Evolutionary conservation across 2,797 vertebrate species (phyloP).

Genomic region (Microtus obscurus): DNA sequence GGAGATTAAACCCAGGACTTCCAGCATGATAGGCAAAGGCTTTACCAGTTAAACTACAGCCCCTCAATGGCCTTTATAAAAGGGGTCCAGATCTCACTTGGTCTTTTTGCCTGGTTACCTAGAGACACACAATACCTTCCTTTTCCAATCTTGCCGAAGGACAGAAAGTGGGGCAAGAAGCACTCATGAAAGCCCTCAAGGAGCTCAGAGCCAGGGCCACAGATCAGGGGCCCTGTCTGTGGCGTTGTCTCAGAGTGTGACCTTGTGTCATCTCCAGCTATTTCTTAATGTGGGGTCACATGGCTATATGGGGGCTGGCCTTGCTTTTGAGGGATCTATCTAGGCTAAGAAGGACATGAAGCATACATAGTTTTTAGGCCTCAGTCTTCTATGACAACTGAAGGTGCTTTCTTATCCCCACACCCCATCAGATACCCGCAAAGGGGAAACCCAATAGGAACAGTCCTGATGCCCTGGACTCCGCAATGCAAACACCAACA

Average conservation of each 20-base stretch:
- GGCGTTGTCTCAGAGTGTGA: neutral
- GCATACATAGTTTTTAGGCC: rapidly evolving
- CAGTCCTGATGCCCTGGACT: neutral
- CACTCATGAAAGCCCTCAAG: neutral
- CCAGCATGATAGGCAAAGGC: neutral
- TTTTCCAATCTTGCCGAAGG: neutral
- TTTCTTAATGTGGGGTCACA: neutral
- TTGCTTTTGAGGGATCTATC: neutral
- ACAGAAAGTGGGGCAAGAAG: neutral
- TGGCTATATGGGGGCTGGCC: neutral
- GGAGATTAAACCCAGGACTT: neutral
- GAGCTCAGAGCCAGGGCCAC: neutral
- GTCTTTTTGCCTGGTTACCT: neutral
- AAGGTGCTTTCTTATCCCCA: neutral
- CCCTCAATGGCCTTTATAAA: neutral
- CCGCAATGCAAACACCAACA: no score
- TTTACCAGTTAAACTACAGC: neutral
- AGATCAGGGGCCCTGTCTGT: neutral
- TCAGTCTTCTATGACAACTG: neutral
- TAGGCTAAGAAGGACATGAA: neutral
- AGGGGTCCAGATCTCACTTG: neutral
- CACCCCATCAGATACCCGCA: neutral
- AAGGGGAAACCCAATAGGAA: neutral
- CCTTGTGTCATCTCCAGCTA: neutral
- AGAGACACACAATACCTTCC: neutral